These are phyloP conservation scores for Cardiocondyla obscurior DNA, from an alignment of 1,140 invertebrate species.

Conservation along the genomic window DNA sequence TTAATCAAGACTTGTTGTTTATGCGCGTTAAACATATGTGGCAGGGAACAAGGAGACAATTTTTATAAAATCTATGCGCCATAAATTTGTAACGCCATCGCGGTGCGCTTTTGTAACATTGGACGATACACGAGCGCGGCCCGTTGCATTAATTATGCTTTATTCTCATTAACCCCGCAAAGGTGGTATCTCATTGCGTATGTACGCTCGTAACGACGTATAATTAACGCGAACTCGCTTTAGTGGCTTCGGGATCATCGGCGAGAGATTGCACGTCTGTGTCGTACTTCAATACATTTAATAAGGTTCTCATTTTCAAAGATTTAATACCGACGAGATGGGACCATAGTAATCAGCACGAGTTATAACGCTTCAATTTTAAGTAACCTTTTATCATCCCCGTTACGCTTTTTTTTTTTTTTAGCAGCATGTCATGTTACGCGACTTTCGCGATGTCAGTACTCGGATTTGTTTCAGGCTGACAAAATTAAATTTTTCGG, in stretches of 20 bases:
- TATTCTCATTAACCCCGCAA: constrained; percentile 49
- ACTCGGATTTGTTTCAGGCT: background rate
- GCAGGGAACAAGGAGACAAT: constrained; percentile 2
- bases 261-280: constrained; percentile 22
- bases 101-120: background rate
- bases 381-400: background rate
- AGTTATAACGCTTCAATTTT: background rate
- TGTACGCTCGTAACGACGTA: constrained; percentile 34
- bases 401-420: background rate
- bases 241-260: constrained; percentile 43
- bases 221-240: constrained; percentile 47
- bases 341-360: background rate
- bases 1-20: constrained; percentile 2
- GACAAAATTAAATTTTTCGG: background rate
- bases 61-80: constrained; percentile 32
- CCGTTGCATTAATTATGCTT: constrained; percentile 50
- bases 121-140: background rate
- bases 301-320: constrained; percentile 28
- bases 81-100: constrained; percentile 36
- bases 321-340: constrained; percentile 17
- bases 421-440: background rate
- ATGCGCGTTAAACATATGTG: background rate
- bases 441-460: background rate
- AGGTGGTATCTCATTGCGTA: constrained; percentile 15
- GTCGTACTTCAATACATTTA: constrained; percentile 15